Base-by-base conservation (phyloP, 2,888 invertebrate species). In the Drosophila recens region DNA sequence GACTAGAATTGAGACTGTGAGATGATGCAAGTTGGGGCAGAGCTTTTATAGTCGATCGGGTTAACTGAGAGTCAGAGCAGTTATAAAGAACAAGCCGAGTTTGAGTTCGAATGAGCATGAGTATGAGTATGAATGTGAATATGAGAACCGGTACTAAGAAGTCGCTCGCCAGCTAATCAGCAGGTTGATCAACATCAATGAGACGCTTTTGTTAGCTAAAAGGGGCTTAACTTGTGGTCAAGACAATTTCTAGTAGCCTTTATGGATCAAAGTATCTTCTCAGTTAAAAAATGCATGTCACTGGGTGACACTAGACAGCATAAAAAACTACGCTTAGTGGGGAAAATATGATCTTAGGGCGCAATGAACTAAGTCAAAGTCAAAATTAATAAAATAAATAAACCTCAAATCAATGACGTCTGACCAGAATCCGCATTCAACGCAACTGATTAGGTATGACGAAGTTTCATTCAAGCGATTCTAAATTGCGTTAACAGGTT, bases 31-130 rank as follows among this genome's bases (percentile, higher is more conserved):
- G 51, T 38, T 6, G 27, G 4, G 11, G 9, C 46, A 30, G 15
- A 3, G 57, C 15, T 80, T 80, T 81, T 80, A 81, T 81, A 78
- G 72, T 54, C 63, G 64, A 70, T 67, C 62, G 20, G 67, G 57
- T 33, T 61, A 54, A 46, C 56, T 33, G 66, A 72, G 67, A 58
- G 63, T 23, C 38, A 42, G 56, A 53, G 23, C 40, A 36, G 52
- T 13, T 45, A 46, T 27, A 53, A 53, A 64, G 66, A 75, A 66
- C 48, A 59, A 63, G 20, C 40, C 30, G 76, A 56, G 34, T 43
- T 49, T 8, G 36, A 57, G 34, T 27, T 11, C 34, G 40, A 30
- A 10, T 23, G 64, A 27, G 23, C 5, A 27, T 52, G n/a, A n/a
- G n/a, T n/a, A n/a, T n/a, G n/a, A n/a, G n/a, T n/a, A n/a, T n/a